phyloP scores from a whole-genome alignment of 2,888 invertebrate species.

The Tuta absoluta region DNA sequence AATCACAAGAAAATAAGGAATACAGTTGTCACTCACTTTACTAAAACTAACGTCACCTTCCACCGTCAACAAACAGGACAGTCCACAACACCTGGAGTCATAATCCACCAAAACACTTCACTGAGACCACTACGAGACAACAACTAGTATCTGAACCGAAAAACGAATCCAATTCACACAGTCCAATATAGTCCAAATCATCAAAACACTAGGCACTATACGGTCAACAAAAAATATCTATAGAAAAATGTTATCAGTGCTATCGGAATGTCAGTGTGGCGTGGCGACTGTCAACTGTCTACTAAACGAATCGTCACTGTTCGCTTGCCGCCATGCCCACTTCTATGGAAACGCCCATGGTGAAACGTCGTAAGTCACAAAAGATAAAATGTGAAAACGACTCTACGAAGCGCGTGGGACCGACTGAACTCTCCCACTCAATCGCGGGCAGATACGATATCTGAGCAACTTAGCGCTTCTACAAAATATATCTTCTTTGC shows the following conservation, averaged over 20 bases:
- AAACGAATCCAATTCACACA: conserved; percentile 34
- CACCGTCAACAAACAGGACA: conserved; percentile 29
- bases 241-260: conserved; percentile 75
- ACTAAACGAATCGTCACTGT: conserved; percentile 80
- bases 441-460: conserved; percentile 41
- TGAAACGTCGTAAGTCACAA: conserved; percentile 42
- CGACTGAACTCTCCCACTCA: conserved; percentile 35
- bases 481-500: conserved; percentile 62
- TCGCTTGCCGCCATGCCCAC: conserved; percentile 78
- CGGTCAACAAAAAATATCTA: conserved; percentile 71
- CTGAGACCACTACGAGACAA: conserved; percentile 49
- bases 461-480: conserved; percentile 33
- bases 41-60: conserved; percentile 32
- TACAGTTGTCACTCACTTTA: conserved; percentile 29
- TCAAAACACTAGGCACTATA: conserved; percentile 51
- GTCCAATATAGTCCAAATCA: conserved; percentile 37
- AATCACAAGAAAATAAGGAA: neutral
- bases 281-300: conserved; percentile 81
- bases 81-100: conserved; percentile 56
- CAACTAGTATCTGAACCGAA: conserved; percentile 36
- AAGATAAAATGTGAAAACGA: conserved; percentile 35
- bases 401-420: conserved; percentile 31
- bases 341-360: conserved; percentile 47
- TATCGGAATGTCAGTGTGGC: conserved; percentile 80
- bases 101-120: conserved; percentile 66